Conservation (phyloP, 2,113 vertebrate genomes). For the Micronycteris hirsuta region DNA sequence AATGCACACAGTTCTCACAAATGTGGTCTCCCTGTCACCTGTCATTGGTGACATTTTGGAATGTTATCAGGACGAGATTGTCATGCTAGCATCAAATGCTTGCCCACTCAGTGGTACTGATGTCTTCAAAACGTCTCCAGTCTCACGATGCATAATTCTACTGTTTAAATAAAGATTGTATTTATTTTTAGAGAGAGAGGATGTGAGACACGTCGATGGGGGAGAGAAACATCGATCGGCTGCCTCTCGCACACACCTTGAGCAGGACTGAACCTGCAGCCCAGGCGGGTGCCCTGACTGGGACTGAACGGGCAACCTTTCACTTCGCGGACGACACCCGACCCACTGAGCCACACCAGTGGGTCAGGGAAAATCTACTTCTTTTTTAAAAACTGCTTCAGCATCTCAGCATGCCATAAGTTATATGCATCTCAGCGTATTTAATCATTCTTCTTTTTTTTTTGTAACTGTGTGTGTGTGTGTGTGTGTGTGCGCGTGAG, state of each 20-base stretch:
- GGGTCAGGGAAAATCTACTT: not conserved
- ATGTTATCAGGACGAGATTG: not conserved
- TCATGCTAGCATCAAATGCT: not conserved
- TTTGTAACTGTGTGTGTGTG: not conserved
- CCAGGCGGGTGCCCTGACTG: no score
- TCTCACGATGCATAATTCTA: not conserved
- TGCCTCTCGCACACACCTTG: no score
- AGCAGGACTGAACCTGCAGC: no score
- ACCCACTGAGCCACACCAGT: no score
- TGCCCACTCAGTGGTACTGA: not conserved
- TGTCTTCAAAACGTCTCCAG: not conserved
- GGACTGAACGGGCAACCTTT: no score
- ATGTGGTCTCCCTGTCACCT: not conserved
- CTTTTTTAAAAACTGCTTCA: not conserved
- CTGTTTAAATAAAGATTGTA: not conserved
- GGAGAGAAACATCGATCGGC: no score
- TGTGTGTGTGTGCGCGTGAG: not conserved
- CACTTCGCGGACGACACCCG: no score
- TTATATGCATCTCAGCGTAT: not conserved
- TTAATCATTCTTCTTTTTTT: not conserved
- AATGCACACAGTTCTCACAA: not conserved
- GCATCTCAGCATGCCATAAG: not conserved
- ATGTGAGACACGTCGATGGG: no score
- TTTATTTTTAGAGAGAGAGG: no score
- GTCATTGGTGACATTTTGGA: not conserved